These are phyloP conservation scores for Acronicta leporina DNA, from an alignment of 2,888 invertebrate genomes.

Conservation along the genomic window DNA sequence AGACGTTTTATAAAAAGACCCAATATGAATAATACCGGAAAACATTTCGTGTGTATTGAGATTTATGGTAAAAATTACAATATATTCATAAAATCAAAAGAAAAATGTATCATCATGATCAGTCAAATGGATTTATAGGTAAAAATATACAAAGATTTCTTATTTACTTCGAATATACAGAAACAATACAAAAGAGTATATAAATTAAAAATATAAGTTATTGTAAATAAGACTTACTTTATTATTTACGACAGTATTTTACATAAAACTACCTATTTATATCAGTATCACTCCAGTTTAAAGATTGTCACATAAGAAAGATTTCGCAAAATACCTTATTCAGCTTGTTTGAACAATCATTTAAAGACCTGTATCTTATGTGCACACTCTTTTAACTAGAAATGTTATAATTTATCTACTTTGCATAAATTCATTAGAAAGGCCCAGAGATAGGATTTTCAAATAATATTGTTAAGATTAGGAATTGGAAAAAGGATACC, in stretches of 20 bases:
- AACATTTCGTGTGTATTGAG: too few species aligned
- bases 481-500: slow-evolving; percentile 17
- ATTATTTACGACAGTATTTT: slow-evolving; percentile 5
- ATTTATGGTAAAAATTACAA: too few species aligned
- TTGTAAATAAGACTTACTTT: slow-evolving; percentile 11
- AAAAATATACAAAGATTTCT: slow-evolving; percentile 27
- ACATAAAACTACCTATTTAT: slow-evolving; percentile 16
- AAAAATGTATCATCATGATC: slow-evolving; percentile 51
- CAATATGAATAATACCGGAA: too few species aligned
- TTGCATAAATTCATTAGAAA: slow-evolving; percentile 42
- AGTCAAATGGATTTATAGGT: slow-evolving; percentile 73
- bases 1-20: too few species aligned
- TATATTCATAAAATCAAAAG: too few species aligned
- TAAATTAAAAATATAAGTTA: slow-evolving; percentile 11
- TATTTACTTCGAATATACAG: slow-evolving; percentile 21
- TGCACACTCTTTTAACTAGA: slow-evolving; percentile 10
- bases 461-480: slow-evolving; percentile 1
- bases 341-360: too few species aligned
- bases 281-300: slow-evolving; percentile 9
- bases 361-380: background rate
- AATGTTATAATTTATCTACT: slow-evolving; percentile 20
- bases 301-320: slow-evolving; percentile 11
- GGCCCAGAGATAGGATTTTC: slow-evolving; percentile 12
- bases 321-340: background rate
- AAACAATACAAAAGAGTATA: slow-evolving; percentile 44